These are phyloP conservation scores for Drosophila ercepeae DNA, from an alignment of 1,140 invertebrate species.

Conservation along the genomic window DNA sequence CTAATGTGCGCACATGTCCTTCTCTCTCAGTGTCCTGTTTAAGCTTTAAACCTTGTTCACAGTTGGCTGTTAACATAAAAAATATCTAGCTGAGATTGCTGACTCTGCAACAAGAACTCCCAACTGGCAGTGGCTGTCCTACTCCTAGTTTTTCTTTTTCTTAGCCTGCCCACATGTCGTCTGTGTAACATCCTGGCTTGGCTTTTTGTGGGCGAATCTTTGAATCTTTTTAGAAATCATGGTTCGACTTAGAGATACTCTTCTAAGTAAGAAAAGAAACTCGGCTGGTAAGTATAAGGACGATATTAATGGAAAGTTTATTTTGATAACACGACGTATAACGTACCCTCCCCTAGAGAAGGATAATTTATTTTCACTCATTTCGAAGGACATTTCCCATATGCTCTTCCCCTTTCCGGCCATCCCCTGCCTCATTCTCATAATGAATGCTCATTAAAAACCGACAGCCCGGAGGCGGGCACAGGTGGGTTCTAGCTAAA, in stretches of 20 bases:
- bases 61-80: conserved; percentile 43
- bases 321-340: no score
- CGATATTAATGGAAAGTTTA: no score
- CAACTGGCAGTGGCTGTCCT: conserved; percentile 1
- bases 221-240: background rate
- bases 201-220: conserved; percentile 23
- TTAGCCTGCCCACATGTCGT: conserved; percentile 51
- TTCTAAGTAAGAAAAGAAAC: background rate
- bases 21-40: background rate
- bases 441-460: conserved; percentile 56
- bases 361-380: background rate
- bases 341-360: background rate
- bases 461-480: conserved; percentile 9
- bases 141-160: background rate
- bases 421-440: background rate
- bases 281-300: background rate
- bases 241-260: background rate
- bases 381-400: background rate
- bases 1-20: background rate
- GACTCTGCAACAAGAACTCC: conserved; percentile 31
- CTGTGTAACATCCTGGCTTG: conserved; percentile 60
- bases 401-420: background rate
- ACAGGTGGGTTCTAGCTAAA: background rate
- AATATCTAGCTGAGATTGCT: conserved; percentile 45
- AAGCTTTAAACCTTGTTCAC: background rate